Base-by-base conservation (phyloP, 2,113 vertebrate genomes). In the Anguilla rostrata region DNA sequence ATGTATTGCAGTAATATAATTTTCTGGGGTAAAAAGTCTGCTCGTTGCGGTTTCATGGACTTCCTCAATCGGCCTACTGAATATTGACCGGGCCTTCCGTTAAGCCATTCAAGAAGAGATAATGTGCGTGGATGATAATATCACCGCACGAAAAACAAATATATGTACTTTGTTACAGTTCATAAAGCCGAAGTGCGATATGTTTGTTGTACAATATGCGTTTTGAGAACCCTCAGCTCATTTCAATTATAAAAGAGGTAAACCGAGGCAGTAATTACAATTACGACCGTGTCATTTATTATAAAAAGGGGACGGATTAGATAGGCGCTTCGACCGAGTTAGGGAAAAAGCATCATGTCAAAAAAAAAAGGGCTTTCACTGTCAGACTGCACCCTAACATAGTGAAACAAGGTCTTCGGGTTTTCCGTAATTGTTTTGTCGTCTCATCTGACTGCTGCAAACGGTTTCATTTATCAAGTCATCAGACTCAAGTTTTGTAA, bases 81-180 rank as follows among this genome's bases (percentile, higher is more conserved):
- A 57, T 53, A 78, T 83, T 78, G 66, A 78, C 82, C 16, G 43
- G 81, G 66, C 43, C 34, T 75, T 63, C 46, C 66, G 71, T 29
- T 78, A 83, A 71, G 34, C 66, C 41, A 40, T 86, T 82, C 82
- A 63, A 49, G 41, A 40, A 9, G 29, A 83, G 40, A 86, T 86
- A 83, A 82, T 22, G 60, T 43, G 46, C 14, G 79, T 82, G 80
- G 56, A 53, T 57, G 16, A 46, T 29, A 29, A 56, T 71, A 41
- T 78, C 34, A n/a, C 63, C 22, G 71, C 39, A 83, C 82, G 83
- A 82, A 83, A 22, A 83, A 75, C 71, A 75, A 83, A 83, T 82
- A 86, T 83, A 83, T 75, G 34, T 46, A 83, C 22, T 75, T 80
- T 34, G 40, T 75, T 60, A 26, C 40, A 57, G 79, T 26, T 66